These are phyloP conservation scores for Amazona ochrocephala DNA, from an alignment of 2,797 vertebrate genomes.

Conservation along the genomic window DNA sequence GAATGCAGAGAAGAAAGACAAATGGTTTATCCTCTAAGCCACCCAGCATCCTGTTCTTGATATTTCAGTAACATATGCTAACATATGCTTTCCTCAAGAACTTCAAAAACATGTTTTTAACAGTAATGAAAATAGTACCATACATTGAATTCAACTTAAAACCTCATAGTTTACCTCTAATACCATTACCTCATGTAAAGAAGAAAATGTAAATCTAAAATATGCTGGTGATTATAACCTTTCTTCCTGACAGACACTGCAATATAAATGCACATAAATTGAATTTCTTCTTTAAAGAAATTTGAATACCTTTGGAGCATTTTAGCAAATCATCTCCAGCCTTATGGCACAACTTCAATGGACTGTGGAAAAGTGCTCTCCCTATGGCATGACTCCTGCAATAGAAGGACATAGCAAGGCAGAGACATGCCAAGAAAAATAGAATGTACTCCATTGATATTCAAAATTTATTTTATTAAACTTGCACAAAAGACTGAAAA, in stretches of 20 bases:
- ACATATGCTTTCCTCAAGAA: conserved; percentile 79
- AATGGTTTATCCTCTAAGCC: conserved; percentile 73
- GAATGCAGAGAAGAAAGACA: conserved; percentile 72
- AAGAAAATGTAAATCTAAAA: conserved; percentile 87
- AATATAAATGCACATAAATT: conserved; percentile 99
- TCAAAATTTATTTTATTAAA: conserved; percentile 95
- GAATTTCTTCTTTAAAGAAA: conserved; percentile 96
- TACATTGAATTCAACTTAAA: conserved; percentile 76
- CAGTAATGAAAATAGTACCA: conserved; percentile 78
- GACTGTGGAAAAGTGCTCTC: conserved; percentile 89
- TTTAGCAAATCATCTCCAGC: conserved; percentile 98
- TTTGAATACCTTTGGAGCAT: conserved; percentile 95
- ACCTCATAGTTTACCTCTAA: conserved; percentile 79
- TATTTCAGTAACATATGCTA: conserved; percentile 80
- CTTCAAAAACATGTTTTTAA: conserved; percentile 80
- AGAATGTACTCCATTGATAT: conserved; percentile 93
- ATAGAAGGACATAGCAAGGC: conserved; percentile 75
- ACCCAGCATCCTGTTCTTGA: conserved; percentile 75
- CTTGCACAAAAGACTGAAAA: conserved; percentile 85
- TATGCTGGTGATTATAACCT: conserved; percentile 97
- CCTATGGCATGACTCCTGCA: conserved; percentile 84
- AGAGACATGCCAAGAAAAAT: conserved; percentile 92
- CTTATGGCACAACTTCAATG: conserved; percentile 92
- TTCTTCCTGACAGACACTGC: conserved; percentile 97
- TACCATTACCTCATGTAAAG: conserved; percentile 83